phyloP scores from a whole-genome alignment of 2,888 invertebrate species.

The Papilio demoleus region DNA sequence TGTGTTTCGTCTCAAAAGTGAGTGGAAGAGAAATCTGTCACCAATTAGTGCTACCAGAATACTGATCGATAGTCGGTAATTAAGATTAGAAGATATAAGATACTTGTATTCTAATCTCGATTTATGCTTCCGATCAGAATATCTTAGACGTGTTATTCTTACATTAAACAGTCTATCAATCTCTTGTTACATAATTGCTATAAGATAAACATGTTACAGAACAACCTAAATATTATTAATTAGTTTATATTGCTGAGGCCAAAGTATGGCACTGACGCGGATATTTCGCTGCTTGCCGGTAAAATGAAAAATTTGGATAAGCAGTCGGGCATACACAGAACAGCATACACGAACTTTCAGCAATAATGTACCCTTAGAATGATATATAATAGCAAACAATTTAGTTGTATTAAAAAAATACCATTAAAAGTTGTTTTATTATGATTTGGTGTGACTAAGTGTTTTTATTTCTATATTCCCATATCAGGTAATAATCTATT shows the following conservation, averaged over 20 bases:
- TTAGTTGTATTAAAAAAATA: background rate
- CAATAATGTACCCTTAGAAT: too few species aligned
- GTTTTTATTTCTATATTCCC: too few species aligned
- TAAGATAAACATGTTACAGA: background rate
- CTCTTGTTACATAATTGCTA: background rate
- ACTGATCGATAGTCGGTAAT: slow-evolving; percentile 44
- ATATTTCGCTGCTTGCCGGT: too few species aligned
- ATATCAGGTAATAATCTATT: background rate
- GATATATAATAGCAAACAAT: background rate
- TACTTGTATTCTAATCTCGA: background rate
- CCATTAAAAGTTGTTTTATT: background rate
- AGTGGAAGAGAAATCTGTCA: slow-evolving; percentile 41
- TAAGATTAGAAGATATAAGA: background rate
- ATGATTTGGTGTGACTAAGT: background rate
- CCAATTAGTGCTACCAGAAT: slow-evolving; percentile 49
- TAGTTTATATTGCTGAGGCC: too few species aligned
- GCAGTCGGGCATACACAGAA: too few species aligned
- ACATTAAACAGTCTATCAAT: background rate
- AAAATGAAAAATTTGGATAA: too few species aligned
- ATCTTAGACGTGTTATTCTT: background rate
- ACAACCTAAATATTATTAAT: background rate
- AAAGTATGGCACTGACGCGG: too few species aligned
- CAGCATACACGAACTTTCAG: too few species aligned
- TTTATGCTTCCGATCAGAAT: slow-evolving; percentile 1
- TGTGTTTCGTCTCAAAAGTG: background rate